Conservation (phyloP, 2,888 invertebrate genomes). For the Exephanes ischioxanthus region DNA sequence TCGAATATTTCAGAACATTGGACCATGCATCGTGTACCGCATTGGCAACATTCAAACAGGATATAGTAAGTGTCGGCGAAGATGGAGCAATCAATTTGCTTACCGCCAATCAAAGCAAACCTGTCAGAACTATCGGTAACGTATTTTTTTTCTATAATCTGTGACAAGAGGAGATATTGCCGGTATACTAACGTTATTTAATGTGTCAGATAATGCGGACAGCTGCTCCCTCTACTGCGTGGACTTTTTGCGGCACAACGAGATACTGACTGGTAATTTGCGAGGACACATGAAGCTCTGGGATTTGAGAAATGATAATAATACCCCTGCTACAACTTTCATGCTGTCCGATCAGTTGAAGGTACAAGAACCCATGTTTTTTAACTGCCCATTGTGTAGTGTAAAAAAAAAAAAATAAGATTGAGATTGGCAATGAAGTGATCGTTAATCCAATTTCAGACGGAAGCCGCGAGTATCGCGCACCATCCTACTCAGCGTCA, state of each 20-base stretch:
- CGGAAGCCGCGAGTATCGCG: slow-evolving; percentile 91
- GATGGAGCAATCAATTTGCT: slow-evolving; percentile 90
- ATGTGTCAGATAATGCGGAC: slow-evolving; percentile 89
- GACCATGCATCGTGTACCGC: slow-evolving; percentile 91
- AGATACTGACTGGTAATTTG: slow-evolving; percentile 94
- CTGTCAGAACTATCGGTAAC: slow-evolving; percentile 86
- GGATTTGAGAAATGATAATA: slow-evolving; percentile 90
- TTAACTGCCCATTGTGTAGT: neutral
- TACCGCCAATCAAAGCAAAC: slow-evolving; percentile 85
- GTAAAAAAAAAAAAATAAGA: neutral
- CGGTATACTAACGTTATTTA: slow-evolving; percentile 9
- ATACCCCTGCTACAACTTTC: slow-evolving; percentile 90
- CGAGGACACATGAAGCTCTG: slow-evolving; percentile 96
- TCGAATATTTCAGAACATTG: slow-evolving; percentile 74
- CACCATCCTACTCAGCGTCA: slow-evolving; percentile 96
- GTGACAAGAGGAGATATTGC: neutral
- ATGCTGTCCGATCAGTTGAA: slow-evolving; percentile 89
- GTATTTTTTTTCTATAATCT: slow-evolving; percentile 25
- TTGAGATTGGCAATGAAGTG: neutral
- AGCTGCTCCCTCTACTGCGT: slow-evolving; percentile 93
- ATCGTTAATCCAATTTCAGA: neutral
- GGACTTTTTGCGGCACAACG: slow-evolving; percentile 90
- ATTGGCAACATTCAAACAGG: slow-evolving; percentile 91
- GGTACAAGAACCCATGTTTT: slow-evolving; percentile 70
- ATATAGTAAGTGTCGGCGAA: slow-evolving; percentile 93